Percentiles rank a stretch among this genome's conserved stretches.
Evolutionary conservation across 1,140 invertebrate genomes (phyloP).

Genomic region (Lanistes nyassanus): DNA sequence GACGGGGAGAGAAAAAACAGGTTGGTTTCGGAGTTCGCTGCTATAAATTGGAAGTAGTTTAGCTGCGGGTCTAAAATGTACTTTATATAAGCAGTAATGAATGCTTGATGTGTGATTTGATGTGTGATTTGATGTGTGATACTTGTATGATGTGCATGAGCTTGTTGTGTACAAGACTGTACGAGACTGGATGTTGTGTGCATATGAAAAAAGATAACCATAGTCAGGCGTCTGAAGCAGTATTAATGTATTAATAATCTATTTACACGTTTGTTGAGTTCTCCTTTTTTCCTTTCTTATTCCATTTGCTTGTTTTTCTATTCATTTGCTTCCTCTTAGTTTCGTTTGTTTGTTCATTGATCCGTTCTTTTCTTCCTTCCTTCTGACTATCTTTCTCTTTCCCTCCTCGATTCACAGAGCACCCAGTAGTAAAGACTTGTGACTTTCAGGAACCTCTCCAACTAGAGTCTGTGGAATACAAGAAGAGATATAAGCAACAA

Average conservation of each 20-base stretch:
- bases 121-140: constrained; percentile 5
- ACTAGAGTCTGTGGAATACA: background rate
- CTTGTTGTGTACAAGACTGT: background rate
- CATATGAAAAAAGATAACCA: background rate
- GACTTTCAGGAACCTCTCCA: background rate
- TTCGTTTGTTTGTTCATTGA: background rate
- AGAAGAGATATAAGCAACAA: no score
- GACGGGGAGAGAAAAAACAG: no score
- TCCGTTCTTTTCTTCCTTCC: background rate
- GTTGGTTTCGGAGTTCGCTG: no score
- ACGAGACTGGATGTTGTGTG: background rate
- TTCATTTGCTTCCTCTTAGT: background rate
- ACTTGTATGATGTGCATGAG: background rate
- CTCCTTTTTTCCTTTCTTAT: background rate
- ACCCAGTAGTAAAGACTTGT: background rate
- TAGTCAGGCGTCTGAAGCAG: background rate
- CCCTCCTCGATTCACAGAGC: background rate
- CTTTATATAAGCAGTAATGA: no score
- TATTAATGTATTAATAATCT: background rate
- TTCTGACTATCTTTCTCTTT: constrained; percentile 4
- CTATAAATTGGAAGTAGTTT: no score
- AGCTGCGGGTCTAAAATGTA: no score
- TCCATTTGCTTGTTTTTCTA: background rate
- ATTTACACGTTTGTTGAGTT: background rate
- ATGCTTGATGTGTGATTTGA: background rate